A percentile compares a stretch with the other conserved stretches of the same genome.
These are phyloP conservation scores for Geococcyx californianus DNA, from an alignment of 2,113 vertebrate species.

Conservation along the genomic window DNA sequence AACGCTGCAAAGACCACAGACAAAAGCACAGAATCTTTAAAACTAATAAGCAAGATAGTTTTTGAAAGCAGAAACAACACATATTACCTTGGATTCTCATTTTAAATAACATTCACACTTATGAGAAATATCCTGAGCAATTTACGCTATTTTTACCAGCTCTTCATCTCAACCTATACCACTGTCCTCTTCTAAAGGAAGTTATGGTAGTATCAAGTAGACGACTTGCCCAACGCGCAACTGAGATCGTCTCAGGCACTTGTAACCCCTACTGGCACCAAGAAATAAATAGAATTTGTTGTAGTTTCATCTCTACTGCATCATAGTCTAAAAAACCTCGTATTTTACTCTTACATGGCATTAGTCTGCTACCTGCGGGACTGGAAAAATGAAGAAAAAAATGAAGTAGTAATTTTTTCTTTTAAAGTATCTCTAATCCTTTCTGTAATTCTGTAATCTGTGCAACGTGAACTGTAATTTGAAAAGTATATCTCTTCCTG, in stretches of 20 bases:
- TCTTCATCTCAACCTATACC: neutral
- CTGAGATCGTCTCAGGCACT: neutral
- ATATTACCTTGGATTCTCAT: neutral
- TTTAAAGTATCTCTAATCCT: neutral
- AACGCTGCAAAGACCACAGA: neutral
- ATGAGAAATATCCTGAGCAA: neutral
- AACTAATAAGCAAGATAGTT: neutral
- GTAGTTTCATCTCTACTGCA: neutral
- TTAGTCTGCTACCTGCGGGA: neutral
- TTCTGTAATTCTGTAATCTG: neutral
- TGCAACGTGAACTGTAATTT: neutral
- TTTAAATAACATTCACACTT: neutral
- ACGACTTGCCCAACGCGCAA: neutral
- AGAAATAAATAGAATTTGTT: neutral
- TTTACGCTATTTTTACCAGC: neutral
- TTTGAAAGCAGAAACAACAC: neutral
- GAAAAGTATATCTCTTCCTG: neutral
- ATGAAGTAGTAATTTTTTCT: neutral
- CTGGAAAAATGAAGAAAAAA: neutral
- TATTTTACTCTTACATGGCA: neutral
- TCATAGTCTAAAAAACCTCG: neutral
- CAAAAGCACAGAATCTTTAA: neutral
- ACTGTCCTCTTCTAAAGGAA: neutral
- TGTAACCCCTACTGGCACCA: neutral
- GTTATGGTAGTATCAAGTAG: neutral